Base-by-base conservation (phyloP, 2,797 vertebrate genomes). In the Xyrichtys novacula region DNA sequence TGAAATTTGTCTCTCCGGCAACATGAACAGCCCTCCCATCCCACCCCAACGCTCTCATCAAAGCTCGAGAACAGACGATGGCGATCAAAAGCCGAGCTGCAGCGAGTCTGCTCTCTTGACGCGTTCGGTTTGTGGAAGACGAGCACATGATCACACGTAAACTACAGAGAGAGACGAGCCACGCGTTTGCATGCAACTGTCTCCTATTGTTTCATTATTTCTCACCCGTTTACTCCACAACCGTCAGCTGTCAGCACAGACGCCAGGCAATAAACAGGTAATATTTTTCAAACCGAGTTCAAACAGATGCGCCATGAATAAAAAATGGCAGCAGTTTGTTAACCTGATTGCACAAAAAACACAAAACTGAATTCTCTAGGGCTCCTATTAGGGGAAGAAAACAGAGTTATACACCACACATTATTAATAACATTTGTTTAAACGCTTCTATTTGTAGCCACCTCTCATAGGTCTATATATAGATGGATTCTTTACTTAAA, bases 1-100 rank as follows among this genome's bases (percentile, higher is more conserved):
- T 63, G n/a, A 68, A 74, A 67, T 66, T 42, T 66, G 52, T 34
- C 76, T 78, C 81, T 69, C 31, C 74, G 80, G 79, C 61, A 72
- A 65, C 62, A 67, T 40, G 58, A 74, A 78, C 64, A 57, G n/a
- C 14, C 12, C 15, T 7, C 23, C 14, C 6, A 19, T 7, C 17
- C 40, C 40, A 10, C 26, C 20, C 31, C 49, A 10, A 39, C 48
- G 14, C 14, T 5, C 42, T 49, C 65, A 38, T 78, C 68, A 50
- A 65, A 73, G 64, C 74, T 34, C 1, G 22, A 58, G 47, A 74
- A 54, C 71, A 85, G 72, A 75, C 66, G 44, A 40, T 26, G 49
- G 40, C 40, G 34, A 81, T 82, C 65, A 83, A 68, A 78, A 40
- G 54, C 74, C 16, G 53, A 76, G 76, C 74, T 60, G 47, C 60